These are phyloP conservation scores for Limnephilus lunatus DNA, from an alignment of 2,888 invertebrate genomes.

Conservation along the genomic window DNA sequence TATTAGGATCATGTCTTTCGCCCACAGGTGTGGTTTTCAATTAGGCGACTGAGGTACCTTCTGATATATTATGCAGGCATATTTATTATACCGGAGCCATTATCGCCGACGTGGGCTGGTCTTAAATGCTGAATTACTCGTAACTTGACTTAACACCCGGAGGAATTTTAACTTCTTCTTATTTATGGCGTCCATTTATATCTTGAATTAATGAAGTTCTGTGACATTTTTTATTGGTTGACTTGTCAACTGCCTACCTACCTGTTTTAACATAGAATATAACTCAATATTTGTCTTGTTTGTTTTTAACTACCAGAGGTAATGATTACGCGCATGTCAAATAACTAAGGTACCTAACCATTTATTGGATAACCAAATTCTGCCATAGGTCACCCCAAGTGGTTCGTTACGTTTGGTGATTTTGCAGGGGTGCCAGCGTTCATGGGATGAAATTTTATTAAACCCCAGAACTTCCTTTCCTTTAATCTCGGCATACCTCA, in stretches of 20 bases:
- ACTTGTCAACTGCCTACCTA: not conserved
- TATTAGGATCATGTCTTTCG: slow-evolving; percentile 16
- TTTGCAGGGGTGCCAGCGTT: too few relatives aligned
- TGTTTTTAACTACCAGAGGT: not conserved
- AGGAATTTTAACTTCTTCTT: slow-evolving; percentile 31
- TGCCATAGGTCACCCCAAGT: too few relatives aligned
- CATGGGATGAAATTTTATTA: too few relatives aligned
- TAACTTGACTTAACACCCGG: not conserved
- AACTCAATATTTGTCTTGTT: not conserved
- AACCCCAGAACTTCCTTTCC: too few relatives aligned
- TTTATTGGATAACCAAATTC: too few relatives aligned
- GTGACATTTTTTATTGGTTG: not conserved
- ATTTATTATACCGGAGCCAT: not conserved
- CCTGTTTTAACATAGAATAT: not conserved
- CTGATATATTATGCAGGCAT: not conserved
- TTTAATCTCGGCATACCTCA: too few relatives aligned
- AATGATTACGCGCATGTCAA: not conserved
- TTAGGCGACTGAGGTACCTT: not conserved
- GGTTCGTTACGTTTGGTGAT: too few relatives aligned
- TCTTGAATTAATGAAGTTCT: slow-evolving; percentile 22
- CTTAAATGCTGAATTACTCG: not conserved
- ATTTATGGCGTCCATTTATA: slow-evolving; percentile 7
- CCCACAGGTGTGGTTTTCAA: slow-evolving; percentile 37
- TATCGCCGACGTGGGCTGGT: slow-evolving; percentile 9
- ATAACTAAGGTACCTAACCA: too few relatives aligned